Evolutionary conservation across 2,113 vertebrate genomes (phyloP).

Genomic region (Amphiprion percula): DNA sequence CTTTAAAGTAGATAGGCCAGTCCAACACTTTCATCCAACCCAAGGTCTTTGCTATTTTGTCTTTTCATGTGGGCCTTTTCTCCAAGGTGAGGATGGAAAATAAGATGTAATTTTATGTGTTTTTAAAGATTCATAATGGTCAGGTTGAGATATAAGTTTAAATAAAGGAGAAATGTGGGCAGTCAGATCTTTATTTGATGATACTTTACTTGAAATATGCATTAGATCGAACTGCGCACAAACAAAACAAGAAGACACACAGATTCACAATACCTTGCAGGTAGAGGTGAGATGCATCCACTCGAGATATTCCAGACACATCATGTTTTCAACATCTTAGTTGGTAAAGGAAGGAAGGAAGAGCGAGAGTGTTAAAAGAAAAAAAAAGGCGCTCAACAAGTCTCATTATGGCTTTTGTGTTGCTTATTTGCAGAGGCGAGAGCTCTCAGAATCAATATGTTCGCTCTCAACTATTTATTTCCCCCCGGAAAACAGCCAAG

Average conservation of each 20-base stretch:
- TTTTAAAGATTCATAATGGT: constrained; percentile 14
- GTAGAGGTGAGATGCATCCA: constrained; percentile 18
- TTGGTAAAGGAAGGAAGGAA: constrained; percentile 66
- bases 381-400: constrained; percentile 72
- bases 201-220: constrained; percentile 36
- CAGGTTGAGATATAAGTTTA: constrained; percentile 26
- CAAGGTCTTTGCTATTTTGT: constrained; percentile 15
- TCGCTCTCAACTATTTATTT: constrained; percentile 83
- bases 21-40: constrained; percentile 1
- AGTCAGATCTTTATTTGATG: constrained; percentile 48
- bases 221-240: neutral
- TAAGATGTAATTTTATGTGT: constrained; percentile 6
- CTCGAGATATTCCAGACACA: constrained; percentile 27
- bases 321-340: constrained; percentile 71
- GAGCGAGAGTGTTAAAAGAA: constrained; percentile 13
- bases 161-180: constrained; percentile 27
- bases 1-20: neutral
- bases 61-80: constrained; percentile 4
- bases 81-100: constrained; percentile 8
- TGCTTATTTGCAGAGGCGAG: constrained; percentile 78
- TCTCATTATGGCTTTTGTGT: constrained; percentile 81
- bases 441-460: constrained; percentile 83
- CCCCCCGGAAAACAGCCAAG: constrained; percentile 82
- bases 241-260: constrained; percentile 17
- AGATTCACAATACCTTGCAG: neutral